A percentile compares a stretch with the other conserved stretches of the same genome.
These are phyloP conservation scores for Smutsia temminckii DNA, from an alignment of 2,797 vertebrate species.

Conservation along the genomic window DNA sequence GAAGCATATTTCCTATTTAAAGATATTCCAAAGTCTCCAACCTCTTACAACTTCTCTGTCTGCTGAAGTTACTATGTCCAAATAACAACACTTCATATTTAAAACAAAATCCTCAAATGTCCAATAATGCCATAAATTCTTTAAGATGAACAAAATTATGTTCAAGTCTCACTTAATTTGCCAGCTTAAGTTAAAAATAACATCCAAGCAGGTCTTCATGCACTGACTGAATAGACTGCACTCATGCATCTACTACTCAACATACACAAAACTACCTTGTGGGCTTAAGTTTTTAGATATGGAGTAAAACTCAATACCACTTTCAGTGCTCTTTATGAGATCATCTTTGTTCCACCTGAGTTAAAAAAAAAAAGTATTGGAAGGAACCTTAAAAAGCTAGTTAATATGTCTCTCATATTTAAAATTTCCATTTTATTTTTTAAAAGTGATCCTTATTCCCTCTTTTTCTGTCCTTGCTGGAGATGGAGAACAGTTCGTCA, in stretches of 20 bases:
- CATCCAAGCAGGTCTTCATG: not conserved
- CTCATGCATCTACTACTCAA: not conserved
- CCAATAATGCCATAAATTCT: slow-evolving; percentile 38
- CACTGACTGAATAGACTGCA: not conserved
- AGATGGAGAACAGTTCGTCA: not conserved
- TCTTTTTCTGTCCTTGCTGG: slow-evolving; percentile 7
- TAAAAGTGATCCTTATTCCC: not conserved
- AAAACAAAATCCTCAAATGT: slow-evolving; percentile 10
- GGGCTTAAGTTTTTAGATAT: slow-evolving; percentile 18
- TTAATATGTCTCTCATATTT: slow-evolving; percentile 18
- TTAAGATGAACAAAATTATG: not conserved
- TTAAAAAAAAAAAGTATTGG: not conserved
- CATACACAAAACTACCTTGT: not conserved
- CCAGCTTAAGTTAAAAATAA: not conserved
- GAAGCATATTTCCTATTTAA: not conserved
- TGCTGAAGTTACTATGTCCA: slow-evolving; percentile 49
- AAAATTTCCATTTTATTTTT: not conserved
- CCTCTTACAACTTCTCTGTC: not conserved
- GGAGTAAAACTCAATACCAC: not conserved
- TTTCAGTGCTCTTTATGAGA: not conserved
- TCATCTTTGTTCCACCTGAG: slow-evolving; percentile 14
- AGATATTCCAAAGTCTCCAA: not conserved
- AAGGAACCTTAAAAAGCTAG: not conserved
- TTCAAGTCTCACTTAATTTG: slow-evolving; percentile 41
- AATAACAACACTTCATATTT: slow-evolving; percentile 29